phyloP scores from a whole-genome alignment of 2,888 invertebrate species.

The Teleogryllus oceanicus region DNA sequence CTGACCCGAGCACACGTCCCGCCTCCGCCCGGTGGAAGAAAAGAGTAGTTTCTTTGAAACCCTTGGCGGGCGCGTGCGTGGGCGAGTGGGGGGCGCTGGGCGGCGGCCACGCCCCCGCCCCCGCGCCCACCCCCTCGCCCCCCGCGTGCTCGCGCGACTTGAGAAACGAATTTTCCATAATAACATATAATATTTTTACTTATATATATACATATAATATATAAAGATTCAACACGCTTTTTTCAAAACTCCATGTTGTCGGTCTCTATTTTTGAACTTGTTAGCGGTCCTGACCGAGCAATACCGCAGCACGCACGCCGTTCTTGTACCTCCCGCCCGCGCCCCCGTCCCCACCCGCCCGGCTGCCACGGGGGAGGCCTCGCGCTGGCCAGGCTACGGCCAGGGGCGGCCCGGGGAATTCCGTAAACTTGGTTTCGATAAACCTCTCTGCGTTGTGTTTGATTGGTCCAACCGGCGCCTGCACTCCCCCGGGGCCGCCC shows the following conservation, averaged over 20 bases:
- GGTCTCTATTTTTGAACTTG: constrained; percentile 18
- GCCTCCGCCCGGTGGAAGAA: constrained; percentile 8
- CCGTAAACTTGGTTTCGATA: too few relatives aligned
- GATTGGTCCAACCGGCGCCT: too few relatives aligned
- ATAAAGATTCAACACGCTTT: constrained; percentile 1
- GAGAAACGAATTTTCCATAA: constrained; percentile 18
- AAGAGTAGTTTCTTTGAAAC: constrained; percentile 18
- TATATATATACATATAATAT: constrained; percentile 18
- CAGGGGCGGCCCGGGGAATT: too few relatives aligned
- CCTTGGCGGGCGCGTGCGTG: background rate
- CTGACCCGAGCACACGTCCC: background rate
- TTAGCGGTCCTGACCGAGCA: constrained; percentile 18
- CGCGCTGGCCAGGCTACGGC: too few relatives aligned
- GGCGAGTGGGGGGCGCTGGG: background rate
- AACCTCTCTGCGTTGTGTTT: too few relatives aligned
- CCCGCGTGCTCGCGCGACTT: background rate
- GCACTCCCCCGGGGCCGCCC: too few relatives aligned
- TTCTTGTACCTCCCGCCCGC: background rate
- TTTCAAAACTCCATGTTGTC: constrained; percentile 7
- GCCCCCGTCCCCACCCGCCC: background rate
- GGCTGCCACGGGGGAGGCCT: too few relatives aligned
- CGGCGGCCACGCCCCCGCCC: background rate
- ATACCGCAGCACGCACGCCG: constrained; percentile 18
- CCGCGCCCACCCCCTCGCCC: background rate
- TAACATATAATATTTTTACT: constrained; percentile 2